Percentiles rank a stretch among this genome's conserved stretches.
phyloP scores from a whole-genome alignment of 2,113 vertebrate species.

The Piaya cayana region DNA sequence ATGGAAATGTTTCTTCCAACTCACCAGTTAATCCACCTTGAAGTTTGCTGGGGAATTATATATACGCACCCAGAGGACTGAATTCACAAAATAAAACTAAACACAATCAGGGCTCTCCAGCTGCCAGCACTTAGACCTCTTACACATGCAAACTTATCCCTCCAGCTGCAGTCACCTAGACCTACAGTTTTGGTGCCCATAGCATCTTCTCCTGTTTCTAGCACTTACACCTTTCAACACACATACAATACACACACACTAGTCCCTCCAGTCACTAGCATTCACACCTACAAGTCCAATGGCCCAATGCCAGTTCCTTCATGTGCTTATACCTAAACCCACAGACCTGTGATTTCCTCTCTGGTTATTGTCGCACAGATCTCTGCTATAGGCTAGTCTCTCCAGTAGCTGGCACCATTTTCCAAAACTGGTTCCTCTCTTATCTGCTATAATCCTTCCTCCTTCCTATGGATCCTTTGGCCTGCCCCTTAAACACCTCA shows the following conservation, averaged over 20 bases:
- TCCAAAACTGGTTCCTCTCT: not conserved
- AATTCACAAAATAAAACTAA: not conserved
- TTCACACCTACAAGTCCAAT: too few relatives aligned
- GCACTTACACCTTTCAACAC: not conserved
- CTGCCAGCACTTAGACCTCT: not conserved
- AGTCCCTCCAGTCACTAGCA: not conserved
- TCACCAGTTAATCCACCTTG: not conserved
- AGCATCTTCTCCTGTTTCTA: not conserved
- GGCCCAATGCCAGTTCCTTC: not conserved
- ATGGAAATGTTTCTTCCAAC: not conserved
- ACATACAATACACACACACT: too few relatives aligned
- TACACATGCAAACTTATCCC: not conserved
- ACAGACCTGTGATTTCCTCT: not conserved
- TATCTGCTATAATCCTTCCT: not conserved
- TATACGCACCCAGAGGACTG: not conserved
- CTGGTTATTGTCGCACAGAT: not conserved
- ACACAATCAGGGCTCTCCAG: not conserved
- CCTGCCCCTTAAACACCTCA: not conserved
- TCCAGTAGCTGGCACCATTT: not conserved
- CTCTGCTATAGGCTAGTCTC: not conserved
- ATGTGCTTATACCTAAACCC: not conserved
- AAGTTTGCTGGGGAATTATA: not conserved
- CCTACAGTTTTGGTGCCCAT: not conserved
- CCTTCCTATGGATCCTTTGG: not conserved
- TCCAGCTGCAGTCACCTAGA: not conserved